Conservation (phyloP, 1,140 invertebrate genomes). For the Cecropterus lyciades region DNA sequence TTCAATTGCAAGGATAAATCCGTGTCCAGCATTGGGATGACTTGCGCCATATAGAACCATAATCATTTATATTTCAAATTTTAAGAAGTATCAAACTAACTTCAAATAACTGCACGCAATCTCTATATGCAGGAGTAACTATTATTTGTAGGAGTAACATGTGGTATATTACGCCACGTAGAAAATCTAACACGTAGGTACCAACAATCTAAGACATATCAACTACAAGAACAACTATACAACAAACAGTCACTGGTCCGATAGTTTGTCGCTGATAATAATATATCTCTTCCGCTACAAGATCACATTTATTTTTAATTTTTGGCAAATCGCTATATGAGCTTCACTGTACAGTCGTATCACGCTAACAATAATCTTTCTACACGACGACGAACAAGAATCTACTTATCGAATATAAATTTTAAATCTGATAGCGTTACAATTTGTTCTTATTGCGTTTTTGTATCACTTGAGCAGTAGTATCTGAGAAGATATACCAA, state of each 20-base stretch:
- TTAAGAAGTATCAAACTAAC: too few relatives aligned
- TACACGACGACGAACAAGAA: conserved; percentile 29
- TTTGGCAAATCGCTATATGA: conserved; percentile 76
- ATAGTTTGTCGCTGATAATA: conserved; percentile 63
- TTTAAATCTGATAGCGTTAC: conserved; percentile 12
- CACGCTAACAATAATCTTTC: conserved; percentile 36
- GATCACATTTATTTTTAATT: conserved; percentile 71
- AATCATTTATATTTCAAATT: too few relatives aligned
- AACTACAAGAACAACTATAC: conserved; percentile 74
- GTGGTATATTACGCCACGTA: conserved; percentile 22
- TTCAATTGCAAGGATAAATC: too few relatives aligned
- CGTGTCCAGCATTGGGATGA: too few relatives aligned
- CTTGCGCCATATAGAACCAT: too few relatives aligned
- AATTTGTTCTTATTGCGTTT: conserved; percentile 25
- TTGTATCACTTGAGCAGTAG: conserved; percentile 38
- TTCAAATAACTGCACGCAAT: too few relatives aligned
- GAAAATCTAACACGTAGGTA: conserved; percentile 51
- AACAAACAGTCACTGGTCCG: conserved; percentile 80
- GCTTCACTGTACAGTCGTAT: conserved; percentile 50
- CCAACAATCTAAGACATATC: conserved; percentile 78
- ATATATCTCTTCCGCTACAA: conserved; percentile 63
- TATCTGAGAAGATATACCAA: not conserved
- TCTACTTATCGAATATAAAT: conserved; percentile 10
- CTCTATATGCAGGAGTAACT: not conserved
- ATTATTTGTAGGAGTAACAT: conserved; percentile 9